These are phyloP conservation scores for Micromussa lordhowensis DNA, from an alignment of 92 coral and sea anemone genomes.

Conservation along the genomic window DNA sequence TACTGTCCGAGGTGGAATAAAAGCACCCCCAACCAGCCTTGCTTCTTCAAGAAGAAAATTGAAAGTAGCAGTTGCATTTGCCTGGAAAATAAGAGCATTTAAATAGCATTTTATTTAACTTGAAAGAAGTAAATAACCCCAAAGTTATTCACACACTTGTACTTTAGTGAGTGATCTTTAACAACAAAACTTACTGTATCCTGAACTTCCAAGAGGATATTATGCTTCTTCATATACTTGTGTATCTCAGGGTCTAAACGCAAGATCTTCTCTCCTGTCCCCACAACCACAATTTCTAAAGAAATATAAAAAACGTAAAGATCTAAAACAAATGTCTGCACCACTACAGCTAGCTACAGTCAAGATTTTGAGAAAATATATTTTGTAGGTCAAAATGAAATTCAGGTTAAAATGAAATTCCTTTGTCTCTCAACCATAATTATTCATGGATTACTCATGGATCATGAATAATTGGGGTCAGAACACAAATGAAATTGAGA, in stretches of 20 bases:
- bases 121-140: background rate
- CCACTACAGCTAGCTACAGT: too few relatives aligned
- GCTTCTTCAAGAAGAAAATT: slow-evolving; percentile 95
- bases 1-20: slow-evolving; percentile 85
- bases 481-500: too few relatives aligned
- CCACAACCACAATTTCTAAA: slow-evolving; percentile 90
- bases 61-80: slow-evolving; percentile 96
- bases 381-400: too few relatives aligned
- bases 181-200: slow-evolving; percentile 82
- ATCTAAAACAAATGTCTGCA: too few relatives aligned
- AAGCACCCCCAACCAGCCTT: slow-evolving; percentile 92
- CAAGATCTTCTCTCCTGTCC: slow-evolving; percentile 90
- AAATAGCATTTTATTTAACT: background rate
- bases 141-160: background rate
- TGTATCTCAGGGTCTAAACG: slow-evolving; percentile 77
- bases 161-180: background rate
- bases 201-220: slow-evolving; percentile 87
- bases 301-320: background rate
- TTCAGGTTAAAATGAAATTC: too few relatives aligned
- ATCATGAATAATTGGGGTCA: too few relatives aligned
- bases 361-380: too few relatives aligned
- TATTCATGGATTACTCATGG: too few relatives aligned
- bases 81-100: slow-evolving; percentile 48
- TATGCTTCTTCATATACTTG: slow-evolving; percentile 73
- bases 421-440: too few relatives aligned